phyloP scores from a whole-genome alignment of 2,888 invertebrate species.

The Pollenia labialis region DNA sequence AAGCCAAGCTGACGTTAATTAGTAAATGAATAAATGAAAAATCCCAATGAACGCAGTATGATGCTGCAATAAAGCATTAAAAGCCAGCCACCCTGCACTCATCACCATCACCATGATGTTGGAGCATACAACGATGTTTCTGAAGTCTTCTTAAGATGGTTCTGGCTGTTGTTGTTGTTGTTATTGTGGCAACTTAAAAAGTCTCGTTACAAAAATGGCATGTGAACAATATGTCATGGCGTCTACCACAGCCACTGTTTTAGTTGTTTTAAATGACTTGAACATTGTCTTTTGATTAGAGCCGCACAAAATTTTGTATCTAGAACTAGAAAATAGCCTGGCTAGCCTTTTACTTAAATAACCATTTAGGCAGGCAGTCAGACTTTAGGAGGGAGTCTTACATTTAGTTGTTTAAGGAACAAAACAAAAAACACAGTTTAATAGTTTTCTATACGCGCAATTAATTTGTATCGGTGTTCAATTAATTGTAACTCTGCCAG shows the following conservation, averaged over 20 bases:
- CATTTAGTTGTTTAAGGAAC: not conserved
- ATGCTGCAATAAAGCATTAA: constrained; percentile 55
- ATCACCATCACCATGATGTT: constrained; percentile 35
- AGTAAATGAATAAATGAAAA: constrained; percentile 76
- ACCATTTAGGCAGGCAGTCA: not conserved
- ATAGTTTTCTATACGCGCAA: constrained; percentile 68
- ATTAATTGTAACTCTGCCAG: constrained; percentile 73
- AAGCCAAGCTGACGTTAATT: constrained; percentile 80
- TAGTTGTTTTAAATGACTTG: constrained; percentile 71
- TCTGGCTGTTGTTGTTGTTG: not conserved
- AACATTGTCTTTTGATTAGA: constrained; percentile 71
- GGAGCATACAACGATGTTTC: not conserved
- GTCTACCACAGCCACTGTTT: constrained; percentile 71
- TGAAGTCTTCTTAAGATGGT: not conserved
- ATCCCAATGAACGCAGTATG: constrained; percentile 58
- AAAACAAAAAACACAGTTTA: constrained; percentile 22
- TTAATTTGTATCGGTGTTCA: constrained; percentile 73
- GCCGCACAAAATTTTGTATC: constrained; percentile 54
- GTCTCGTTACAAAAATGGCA: constrained; percentile 68
- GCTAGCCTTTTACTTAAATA: constrained; percentile 19
- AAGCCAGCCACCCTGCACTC: constrained; percentile 50
- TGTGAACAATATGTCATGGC: constrained; percentile 74
- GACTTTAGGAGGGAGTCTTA: constrained; percentile 37
- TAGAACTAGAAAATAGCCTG: constrained; percentile 29
- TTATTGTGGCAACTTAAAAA: constrained; percentile 21